Evolutionary conservation across 2,113 vertebrate genomes (phyloP), one percentile per base, ranked within the genome.

Genomic region (Microcebus lehilahytsara): DNA sequence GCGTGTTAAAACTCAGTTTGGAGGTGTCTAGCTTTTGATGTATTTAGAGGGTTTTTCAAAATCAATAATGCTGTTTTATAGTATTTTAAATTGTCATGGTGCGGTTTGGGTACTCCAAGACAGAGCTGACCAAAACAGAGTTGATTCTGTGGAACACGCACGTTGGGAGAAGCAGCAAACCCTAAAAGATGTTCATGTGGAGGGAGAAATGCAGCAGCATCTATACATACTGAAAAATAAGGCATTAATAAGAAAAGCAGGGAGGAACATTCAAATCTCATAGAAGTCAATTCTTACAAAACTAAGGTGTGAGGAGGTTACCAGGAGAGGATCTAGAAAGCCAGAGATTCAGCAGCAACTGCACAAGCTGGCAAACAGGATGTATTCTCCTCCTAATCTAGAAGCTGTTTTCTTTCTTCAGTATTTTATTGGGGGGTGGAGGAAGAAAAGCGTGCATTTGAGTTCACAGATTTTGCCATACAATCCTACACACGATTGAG

Each of bases 171-270:
- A 87, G 11, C 10, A 69, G 6, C 30, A 77, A 58, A 69, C 22
- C 0, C 10, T 9, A 62, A 72, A 2, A 77, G 4, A 27, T 62
- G 1, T 42, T 79, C 5, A 19, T 4, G 10, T 51, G 25, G 13
- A 92, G 16, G 40, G 13, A 58, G 53, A 66, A 72, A 49, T 49
- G 6, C 20, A 20, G 6, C 40, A 66, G 30, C 17, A 91, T 30
- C 9, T 49, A 1, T 23, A 6, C 13, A 37, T 34, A 34, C 30
- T 85, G 27, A 34, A 22, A 81, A 66, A 53, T 20, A 74, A 60
- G 5, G 10, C 0, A 0, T 2, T 0, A 5, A 27, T 67, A n/a
- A 3, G 4, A 83, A 90, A 89, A 83, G 6, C 46, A 37, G 1
- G 12, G 9, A 58, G 34, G 17, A 81, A 27, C 9, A 56, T 49